phyloP scores from a whole-genome alignment of 1,140 invertebrate genomes.

The Saxidomus purpurata region DNA sequence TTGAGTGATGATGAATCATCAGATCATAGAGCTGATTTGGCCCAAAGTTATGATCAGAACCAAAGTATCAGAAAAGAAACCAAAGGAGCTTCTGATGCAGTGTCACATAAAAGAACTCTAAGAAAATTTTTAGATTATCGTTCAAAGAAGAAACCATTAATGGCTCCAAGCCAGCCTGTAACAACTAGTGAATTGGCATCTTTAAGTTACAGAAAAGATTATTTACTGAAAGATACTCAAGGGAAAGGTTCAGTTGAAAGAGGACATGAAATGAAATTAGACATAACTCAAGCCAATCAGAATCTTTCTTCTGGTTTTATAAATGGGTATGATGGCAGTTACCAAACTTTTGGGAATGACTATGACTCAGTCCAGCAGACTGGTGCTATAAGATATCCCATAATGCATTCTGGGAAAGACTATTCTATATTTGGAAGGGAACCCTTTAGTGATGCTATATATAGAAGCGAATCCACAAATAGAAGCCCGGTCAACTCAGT shows the following conservation, averaged over 20 bases:
- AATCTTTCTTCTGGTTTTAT: not conserved
- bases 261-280: conserved; percentile 36
- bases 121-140: conserved; percentile 45
- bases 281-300: conserved; percentile 51
- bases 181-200: conserved; percentile 32
- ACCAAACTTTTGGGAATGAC: not conserved
- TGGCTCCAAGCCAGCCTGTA: conserved; percentile 14
- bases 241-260: not conserved
- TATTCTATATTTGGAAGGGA: conserved; percentile 33
- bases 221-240: not conserved
- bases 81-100: not conserved
- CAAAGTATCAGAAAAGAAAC: not conserved
- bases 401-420: conserved; percentile 32
- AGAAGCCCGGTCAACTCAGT: conserved; percentile 59
- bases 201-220: conserved; percentile 48
- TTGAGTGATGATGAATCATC: conserved; percentile 57
- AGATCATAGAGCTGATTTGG: conserved; percentile 7
- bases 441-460: not conserved
- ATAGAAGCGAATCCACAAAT: not conserved
- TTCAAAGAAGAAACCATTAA: not conserved
- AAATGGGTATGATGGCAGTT: not conserved
- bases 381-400: conserved; percentile 33
- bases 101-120: conserved; percentile 12
- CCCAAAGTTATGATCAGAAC: not conserved
- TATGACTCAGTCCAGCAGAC: conserved; percentile 43